Base-by-base conservation (phyloP, 1,140 invertebrate species). In the Orius insidiosus region DNA sequence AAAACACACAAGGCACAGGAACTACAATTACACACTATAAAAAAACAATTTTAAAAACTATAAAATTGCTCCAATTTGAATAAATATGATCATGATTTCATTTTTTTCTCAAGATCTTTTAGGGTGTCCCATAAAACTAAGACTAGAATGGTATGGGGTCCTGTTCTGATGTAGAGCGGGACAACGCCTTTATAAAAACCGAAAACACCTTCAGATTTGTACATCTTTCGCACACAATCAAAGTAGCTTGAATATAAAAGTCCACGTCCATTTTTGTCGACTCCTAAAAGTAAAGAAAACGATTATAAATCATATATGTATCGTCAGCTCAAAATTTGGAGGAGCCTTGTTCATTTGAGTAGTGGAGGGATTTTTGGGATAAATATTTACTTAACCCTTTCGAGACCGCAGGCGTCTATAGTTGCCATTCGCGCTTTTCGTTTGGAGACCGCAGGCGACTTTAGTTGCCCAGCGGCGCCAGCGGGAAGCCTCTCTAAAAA, bases 101-200 rank as follows among this genome's bases (percentile, higher is more conserved):
- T 24, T 24, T 7, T 24, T 24, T 24, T 24, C 3, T 24, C 3
- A 7, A 24, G 24, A 24, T 24, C 63, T 56, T 76, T 76, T 46
- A 85, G 62, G 60, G 78, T 62, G 59, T 84, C 78, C 78, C 85
- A 89, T 63, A 88, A 81, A 37, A 85, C 70, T 35, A 90, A 65
- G 56, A 73, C 80, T 0, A 88, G 61, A 6, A 85, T 73, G 3
- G 81, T 82, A 57, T 89, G 85, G 1, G 85, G 86, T 5, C 77
- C 83, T 57, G 86, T 68, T 55, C 85, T 68, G 49, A 86, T 63
- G 63, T 85, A 85, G 9, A 76, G 75, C 3, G 84, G 80, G 4
- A 74, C 71, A 39, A 79, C 67, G n/a, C 85, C 85, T 66, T 89
- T 89, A 58, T 86, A 89, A 34, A 86, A 70, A 1, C 81, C 84